phyloP scores from a whole-genome alignment of 2,888 invertebrate species.

The Arge pagana region DNA sequence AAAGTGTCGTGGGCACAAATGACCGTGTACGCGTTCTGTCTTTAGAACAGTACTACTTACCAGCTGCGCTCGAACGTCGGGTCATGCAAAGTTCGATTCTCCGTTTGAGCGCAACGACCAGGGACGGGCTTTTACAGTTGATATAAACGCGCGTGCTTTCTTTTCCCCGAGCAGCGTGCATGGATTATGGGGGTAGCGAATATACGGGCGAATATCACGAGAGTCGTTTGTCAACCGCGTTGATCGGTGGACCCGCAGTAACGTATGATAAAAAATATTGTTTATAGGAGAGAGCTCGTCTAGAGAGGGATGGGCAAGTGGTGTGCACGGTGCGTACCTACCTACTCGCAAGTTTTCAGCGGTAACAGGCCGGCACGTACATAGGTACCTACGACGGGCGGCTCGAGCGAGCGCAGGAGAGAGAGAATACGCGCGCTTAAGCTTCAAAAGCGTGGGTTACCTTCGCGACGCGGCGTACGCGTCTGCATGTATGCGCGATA shows the following conservation, averaged over 20 bases:
- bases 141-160: too few relatives aligned
- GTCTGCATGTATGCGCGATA: background rate
- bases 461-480: background rate
- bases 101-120: background rate
- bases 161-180: background rate
- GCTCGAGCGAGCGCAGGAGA: background rate
- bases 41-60: too few relatives aligned
- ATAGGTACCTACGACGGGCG: background rate
- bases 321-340: too few relatives aligned
- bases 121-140: too few relatives aligned
- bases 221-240: conserved; percentile 21
- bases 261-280: too few relatives aligned
- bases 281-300: too few relatives aligned
- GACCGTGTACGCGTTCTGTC: too few relatives aligned
- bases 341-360: too few relatives aligned
- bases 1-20: too few relatives aligned
- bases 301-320: too few relatives aligned
- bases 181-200: background rate
- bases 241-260: too few relatives aligned
- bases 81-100: conserved; percentile 39
- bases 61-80: too few relatives aligned
- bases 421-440: background rate
- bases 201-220: conserved; percentile 12
- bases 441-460: background rate
- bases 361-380: background rate